Conservation (phyloP, 2,888 invertebrate genomes). For the Callyntrura sp. region DNA sequence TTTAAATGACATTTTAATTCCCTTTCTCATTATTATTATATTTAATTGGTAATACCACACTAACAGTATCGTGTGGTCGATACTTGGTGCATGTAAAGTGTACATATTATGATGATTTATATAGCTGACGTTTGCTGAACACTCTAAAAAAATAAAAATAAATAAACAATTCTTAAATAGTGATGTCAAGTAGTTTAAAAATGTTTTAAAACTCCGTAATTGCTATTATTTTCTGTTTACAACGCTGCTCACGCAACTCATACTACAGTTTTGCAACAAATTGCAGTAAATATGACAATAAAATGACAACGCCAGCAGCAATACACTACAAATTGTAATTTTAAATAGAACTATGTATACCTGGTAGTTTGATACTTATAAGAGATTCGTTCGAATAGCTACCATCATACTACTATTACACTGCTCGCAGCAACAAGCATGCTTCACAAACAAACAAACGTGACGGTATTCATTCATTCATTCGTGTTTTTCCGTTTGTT, state of each 20-base stretch:
- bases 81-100: no score
- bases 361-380: neutral
- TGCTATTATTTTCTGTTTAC: neutral
- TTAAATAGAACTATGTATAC: neutral
- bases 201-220: constrained; percentile 1
- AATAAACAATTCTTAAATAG: no score
- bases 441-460: neutral
- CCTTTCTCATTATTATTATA: no score
- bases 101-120: no score
- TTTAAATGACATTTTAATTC: no score
- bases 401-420: neutral
- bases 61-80: no score
- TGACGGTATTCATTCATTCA: constrained; percentile 11
- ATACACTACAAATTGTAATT: neutral
- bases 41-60: no score
- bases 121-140: no score
- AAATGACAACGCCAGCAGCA: neutral
- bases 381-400: neutral
- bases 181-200: neutral
- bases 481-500: neutral
- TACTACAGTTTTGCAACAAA: constrained; percentile 5
- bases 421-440: neutral
- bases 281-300: constrained; percentile 21
- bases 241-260: neutral
- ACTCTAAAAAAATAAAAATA: no score